phyloP scores from a whole-genome alignment of 1,140 invertebrate genomes.

The Drosophila gunungcola region DNA sequence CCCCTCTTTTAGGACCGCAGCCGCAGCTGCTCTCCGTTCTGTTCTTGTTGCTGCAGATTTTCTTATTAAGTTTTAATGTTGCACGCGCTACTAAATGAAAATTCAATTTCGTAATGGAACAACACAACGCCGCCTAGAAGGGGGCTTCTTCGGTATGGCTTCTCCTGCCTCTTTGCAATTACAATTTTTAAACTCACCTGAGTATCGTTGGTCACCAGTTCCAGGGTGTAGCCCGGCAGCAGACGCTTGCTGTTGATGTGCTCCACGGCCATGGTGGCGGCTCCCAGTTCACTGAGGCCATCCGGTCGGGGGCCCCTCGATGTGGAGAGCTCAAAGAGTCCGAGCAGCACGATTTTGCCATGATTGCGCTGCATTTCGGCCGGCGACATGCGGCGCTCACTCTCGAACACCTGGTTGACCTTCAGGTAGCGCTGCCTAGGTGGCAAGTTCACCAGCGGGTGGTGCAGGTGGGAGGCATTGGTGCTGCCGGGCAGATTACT shows the following conservation, averaged over 20 bases:
- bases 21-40: slow-evolving; percentile 31
- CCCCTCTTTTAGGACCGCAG: slow-evolving; percentile 29
- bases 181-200: slow-evolving; percentile 87
- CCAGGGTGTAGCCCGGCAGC: slow-evolving; percentile 89
- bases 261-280: slow-evolving; percentile 90
- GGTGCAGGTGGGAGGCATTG: slow-evolving; percentile 23
- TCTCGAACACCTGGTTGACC: slow-evolving; percentile 81
- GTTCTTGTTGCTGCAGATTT: slow-evolving; percentile 63
- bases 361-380: slow-evolving; percentile 70
- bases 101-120: slow-evolving; percentile 77
- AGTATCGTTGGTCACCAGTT: slow-evolving; percentile 92
- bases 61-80: slow-evolving; percentile 81
- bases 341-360: slow-evolving; percentile 87
- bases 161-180: too few relatives aligned
- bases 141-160: not conserved
- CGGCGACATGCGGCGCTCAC: slow-evolving; percentile 72
- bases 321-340: slow-evolving; percentile 91
- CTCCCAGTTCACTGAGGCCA: slow-evolving; percentile 90
- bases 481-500: slow-evolving; percentile 67
- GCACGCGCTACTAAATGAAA: slow-evolving; percentile 75
- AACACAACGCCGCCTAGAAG: slow-evolving; percentile 5
- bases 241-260: slow-evolving; percentile 90
- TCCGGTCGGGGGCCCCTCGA: slow-evolving; percentile 87
- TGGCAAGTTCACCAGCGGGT: slow-evolving; percentile 15
- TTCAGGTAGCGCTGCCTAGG: slow-evolving; percentile 71